phyloP scores from a whole-genome alignment of 2,797 vertebrate genomes.

The Hoplostethus mediterraneus region DNA sequence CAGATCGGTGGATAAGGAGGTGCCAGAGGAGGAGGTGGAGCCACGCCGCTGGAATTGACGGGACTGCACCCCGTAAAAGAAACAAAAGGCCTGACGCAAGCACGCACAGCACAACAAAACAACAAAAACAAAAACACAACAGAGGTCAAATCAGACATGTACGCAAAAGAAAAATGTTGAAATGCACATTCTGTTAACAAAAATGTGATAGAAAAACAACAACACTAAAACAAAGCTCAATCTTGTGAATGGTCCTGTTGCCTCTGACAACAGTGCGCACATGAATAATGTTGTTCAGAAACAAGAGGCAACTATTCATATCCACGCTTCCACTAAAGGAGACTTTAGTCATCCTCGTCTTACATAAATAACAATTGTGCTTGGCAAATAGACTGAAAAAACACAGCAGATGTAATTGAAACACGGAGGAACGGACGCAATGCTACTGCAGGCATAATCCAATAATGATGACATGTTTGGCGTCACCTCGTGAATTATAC shows the following conservation, averaged over 20 bases:
- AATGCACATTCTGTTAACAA: neutral
- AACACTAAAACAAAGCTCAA: neutral
- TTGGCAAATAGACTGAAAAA: neutral
- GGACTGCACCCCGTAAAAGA: conserved; percentile 95
- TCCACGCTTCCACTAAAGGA: no score
- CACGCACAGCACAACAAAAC: conserved; percentile 85
- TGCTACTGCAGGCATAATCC: neutral
- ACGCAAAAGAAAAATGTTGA: conserved; percentile 10
- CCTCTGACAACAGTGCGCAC: neutral
- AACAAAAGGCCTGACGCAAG: conserved; percentile 94
- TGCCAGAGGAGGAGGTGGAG: conserved; percentile 92
- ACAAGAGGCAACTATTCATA: no score
- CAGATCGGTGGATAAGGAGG: conserved; percentile 94
- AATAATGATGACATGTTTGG: conserved; percentile 2
- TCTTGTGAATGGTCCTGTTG: neutral
- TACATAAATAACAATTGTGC: no score
- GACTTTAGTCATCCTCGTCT: no score
- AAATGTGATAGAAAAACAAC: conserved; percentile 2
- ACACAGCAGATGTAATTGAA: neutral
- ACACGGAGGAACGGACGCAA: neutral
- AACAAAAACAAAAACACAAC: conserved; percentile 57
- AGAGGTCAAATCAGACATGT: conserved; percentile 48
- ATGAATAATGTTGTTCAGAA: neutral
- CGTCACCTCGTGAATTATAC: neutral
- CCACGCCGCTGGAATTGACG: conserved; percentile 89